phyloP scores from a whole-genome alignment of 2,888 invertebrate species.

The Ophion slaviceki region DNA sequence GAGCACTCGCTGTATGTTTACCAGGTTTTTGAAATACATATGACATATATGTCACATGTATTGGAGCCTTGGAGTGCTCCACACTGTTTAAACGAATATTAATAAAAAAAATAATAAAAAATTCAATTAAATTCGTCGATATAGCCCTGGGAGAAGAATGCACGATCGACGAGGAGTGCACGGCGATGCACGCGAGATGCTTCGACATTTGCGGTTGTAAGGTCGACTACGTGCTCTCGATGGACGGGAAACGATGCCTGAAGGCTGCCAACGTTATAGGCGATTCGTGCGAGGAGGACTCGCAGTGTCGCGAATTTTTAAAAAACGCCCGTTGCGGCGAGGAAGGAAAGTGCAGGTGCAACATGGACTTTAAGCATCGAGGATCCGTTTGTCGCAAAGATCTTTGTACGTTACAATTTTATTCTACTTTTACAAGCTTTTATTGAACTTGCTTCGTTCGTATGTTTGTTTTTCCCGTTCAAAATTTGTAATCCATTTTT shows the following conservation, averaged over 20 bases:
- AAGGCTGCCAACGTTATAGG: slow-evolving; percentile 78
- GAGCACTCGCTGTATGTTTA: too few species aligned
- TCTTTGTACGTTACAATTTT: slow-evolving; percentile 70
- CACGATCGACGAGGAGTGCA: slow-evolving; percentile 79
- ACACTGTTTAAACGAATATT: neutral
- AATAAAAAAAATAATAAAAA: neutral
- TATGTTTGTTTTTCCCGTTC: too few species aligned
- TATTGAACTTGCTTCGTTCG: too few species aligned
- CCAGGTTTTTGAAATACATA: too few species aligned
- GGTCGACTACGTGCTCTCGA: slow-evolving; percentile 77
- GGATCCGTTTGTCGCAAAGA: slow-evolving; percentile 74
- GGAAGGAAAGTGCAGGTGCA: slow-evolving; percentile 75
- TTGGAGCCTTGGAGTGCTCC: too few species aligned
- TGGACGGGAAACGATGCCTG: slow-evolving; percentile 76
- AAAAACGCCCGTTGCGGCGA: slow-evolving; percentile 72
- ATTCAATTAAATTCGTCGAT: neutral
- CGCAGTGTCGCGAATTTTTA: slow-evolving; percentile 78
- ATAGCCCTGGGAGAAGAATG: slow-evolving; percentile 76
- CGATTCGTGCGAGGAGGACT: slow-evolving; percentile 77
- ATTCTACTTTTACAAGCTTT: neutral
- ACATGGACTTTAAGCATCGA: slow-evolving; percentile 73
- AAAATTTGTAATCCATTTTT: too few species aligned
- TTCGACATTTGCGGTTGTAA: slow-evolving; percentile 78
- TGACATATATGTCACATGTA: too few species aligned
- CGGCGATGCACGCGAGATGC: slow-evolving; percentile 78